Percentiles rank a stretch among this genome's conserved stretches.
phyloP scores from a whole-genome alignment of 2,797 vertebrate species.

The Pangasius krempfi region DNA sequence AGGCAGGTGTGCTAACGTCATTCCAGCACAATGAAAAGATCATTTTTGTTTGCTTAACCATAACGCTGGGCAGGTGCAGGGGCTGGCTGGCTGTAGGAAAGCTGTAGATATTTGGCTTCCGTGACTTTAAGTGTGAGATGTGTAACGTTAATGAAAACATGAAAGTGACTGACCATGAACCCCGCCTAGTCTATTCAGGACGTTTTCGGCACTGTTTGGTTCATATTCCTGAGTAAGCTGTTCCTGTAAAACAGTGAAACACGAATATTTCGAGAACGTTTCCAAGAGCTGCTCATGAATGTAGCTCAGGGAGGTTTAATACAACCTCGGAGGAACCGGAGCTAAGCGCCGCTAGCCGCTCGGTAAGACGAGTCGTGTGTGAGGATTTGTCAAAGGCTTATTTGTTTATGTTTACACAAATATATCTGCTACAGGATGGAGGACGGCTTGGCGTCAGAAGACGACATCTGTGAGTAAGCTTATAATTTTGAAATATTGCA shows the following conservation, averaged over 20 bases:
- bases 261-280: background rate
- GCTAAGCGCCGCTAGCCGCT: background rate
- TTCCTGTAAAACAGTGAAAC: background rate
- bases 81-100: background rate
- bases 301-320: background rate
- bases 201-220: background rate
- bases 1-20: no score
- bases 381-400: no score
- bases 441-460: conserved; percentile 71
- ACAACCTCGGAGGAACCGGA: background rate
- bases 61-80: background rate
- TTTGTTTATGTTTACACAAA: conserved; percentile 20
- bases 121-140: background rate
- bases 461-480: conserved; percentile 72
- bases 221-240: background rate
- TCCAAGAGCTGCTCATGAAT: background rate
- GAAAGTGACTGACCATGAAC: background rate
- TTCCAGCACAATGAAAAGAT: background rate
- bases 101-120: background rate
- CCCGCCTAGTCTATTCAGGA: background rate
- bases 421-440: conserved; percentile 63
- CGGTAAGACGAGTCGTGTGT: background rate
- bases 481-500: background rate
- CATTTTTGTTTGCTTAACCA: background rate
- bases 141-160: background rate